These are phyloP conservation scores for Morinoia aosen DNA, from an alignment of 2,888 invertebrate species.

Conservation along the genomic window DNA sequence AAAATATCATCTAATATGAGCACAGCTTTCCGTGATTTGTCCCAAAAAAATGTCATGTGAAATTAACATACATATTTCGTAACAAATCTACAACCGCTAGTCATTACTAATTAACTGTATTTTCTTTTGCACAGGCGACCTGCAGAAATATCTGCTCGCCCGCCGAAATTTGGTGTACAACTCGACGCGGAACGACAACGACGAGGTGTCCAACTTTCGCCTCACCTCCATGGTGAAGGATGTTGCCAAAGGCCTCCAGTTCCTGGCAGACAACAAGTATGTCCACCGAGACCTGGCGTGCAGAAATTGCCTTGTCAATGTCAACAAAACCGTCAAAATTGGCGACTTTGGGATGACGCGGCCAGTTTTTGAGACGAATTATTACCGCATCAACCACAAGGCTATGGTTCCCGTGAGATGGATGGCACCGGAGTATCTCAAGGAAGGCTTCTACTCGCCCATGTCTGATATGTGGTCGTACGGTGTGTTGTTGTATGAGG, in stretches of 20 bases:
- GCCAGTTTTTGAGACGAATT: constrained; percentile 88
- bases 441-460: constrained; percentile 85
- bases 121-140: constrained; percentile 76
- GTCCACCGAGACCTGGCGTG: constrained; percentile 90
- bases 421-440: constrained; percentile 93
- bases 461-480: constrained; percentile 94
- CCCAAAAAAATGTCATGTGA: too few species aligned
- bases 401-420: constrained; percentile 85
- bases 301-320: constrained; percentile 84
- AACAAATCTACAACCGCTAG: not conserved
- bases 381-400: constrained; percentile 89
- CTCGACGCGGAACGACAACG: constrained; percentile 77
- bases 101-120: not conserved
- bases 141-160: constrained; percentile 89
- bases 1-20: too few species aligned
- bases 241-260: constrained; percentile 86
- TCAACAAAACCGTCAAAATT: constrained; percentile 80
- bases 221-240: constrained; percentile 89
- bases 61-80: too few species aligned
- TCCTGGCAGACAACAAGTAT: constrained; percentile 86
- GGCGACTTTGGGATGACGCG: constrained; percentile 95
- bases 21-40: too few species aligned
- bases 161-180: constrained; percentile 83
- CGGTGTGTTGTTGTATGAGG: constrained; percentile 87
- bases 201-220: constrained; percentile 84